Percentiles rank a stretch among this genome's conserved stretches.
Evolutionary conservation across 2,888 invertebrate species (phyloP).

Genomic region (Drosophila mimica): DNA sequence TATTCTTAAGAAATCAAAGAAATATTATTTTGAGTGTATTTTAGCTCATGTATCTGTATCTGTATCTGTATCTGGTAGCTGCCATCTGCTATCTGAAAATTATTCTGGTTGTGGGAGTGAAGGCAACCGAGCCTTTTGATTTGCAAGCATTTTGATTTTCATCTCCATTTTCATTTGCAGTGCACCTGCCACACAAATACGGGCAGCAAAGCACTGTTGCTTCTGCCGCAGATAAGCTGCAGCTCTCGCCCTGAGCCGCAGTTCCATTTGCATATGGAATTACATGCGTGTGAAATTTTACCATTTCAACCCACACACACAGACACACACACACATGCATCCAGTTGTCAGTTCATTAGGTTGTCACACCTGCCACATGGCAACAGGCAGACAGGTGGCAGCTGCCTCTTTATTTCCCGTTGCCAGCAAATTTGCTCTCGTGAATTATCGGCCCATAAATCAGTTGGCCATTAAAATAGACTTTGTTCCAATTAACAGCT

Average conservation of each 20-base stretch:
- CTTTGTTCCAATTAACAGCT: slow-evolving; percentile 16
- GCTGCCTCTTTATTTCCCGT: slow-evolving; percentile 52
- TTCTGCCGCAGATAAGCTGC: slow-evolving; percentile 60
- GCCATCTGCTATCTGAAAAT: neutral
- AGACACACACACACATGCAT: slow-evolving; percentile 13
- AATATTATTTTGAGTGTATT: neutral
- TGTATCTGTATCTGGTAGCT: neutral
- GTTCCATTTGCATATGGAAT: slow-evolving; percentile 68
- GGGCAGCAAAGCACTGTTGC: slow-evolving; percentile 19
- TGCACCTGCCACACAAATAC: slow-evolving; percentile 41
- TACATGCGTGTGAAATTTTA: slow-evolving; percentile 53
- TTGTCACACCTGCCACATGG: slow-evolving; percentile 8
- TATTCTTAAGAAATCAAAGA: no score
- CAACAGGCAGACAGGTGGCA: slow-evolving; percentile 13
- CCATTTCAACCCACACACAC: neutral
- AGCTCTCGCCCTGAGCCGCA: slow-evolving; percentile 25
- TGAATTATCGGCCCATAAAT: slow-evolving; percentile 69
- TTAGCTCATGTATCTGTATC: neutral
- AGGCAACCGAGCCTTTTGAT: slow-evolving; percentile 60
- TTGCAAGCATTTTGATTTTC: slow-evolving; percentile 61
- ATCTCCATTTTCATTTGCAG: slow-evolving; percentile 51
- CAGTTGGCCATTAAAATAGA: slow-evolving; percentile 47
- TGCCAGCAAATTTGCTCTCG: slow-evolving; percentile 65
- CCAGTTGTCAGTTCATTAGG: slow-evolving; percentile 35
- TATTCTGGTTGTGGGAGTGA: neutral